Conservation (phyloP, 1,140 invertebrate genomes). For the Notospermus geniculatus region DNA sequence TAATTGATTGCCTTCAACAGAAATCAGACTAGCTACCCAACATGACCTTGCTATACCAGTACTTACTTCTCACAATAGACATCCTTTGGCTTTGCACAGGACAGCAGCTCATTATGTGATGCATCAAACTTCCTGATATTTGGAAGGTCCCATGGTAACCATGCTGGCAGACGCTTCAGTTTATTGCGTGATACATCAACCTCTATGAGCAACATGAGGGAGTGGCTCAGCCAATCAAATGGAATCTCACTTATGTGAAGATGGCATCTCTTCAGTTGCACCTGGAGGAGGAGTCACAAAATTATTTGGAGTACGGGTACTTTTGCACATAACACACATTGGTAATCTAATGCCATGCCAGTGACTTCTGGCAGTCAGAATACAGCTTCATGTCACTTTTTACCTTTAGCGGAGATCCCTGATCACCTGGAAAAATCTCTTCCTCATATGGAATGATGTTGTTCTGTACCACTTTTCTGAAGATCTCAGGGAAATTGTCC, state of each 20-base stretch:
- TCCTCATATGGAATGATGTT: too few species aligned
- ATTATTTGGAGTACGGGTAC: too few species aligned
- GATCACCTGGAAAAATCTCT: too few species aligned
- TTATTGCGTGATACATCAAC: slow-evolving; percentile 11
- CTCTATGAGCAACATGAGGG: background rate
- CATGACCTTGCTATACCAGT: background rate
- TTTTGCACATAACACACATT: too few species aligned
- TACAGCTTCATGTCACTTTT: too few species aligned
- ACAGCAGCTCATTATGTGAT: slow-evolving; percentile 9
- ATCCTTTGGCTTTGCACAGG: background rate
- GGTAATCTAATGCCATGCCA: too few species aligned
- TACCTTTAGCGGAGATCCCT: too few species aligned
- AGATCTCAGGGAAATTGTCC: too few species aligned
- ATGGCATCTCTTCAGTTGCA: background rate
- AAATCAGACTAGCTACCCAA: background rate
- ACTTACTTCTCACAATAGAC: slow-evolving; percentile 6
- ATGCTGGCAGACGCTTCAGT: slow-evolving; percentile 10
- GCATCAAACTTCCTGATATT: slow-evolving; percentile 9
- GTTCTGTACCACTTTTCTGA: too few species aligned
- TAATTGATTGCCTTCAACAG: background rate
- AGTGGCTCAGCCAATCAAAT: background rate
- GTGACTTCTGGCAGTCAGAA: too few species aligned
- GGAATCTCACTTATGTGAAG: background rate
- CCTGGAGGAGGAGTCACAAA: too few species aligned
- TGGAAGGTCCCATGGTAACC: slow-evolving; percentile 14